Conservation (phyloP, 2,888 invertebrate genomes). For the Zygogramma bicolorata region DNA sequence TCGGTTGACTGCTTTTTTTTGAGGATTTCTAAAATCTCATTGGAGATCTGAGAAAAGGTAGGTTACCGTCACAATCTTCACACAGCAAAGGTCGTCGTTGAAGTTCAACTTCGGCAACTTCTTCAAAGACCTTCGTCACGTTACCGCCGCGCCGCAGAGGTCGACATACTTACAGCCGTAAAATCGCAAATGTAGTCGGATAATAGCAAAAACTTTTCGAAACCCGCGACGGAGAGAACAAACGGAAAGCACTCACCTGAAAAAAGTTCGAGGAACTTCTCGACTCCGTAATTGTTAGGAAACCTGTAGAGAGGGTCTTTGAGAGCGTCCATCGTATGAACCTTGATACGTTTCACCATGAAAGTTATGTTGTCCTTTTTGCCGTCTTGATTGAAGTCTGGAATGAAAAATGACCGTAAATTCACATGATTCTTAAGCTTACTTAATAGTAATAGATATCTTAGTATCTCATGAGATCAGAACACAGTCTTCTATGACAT, state of each 20-base stretch:
- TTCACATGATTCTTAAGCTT: too few relatives aligned
- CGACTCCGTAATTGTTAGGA: constrained; percentile 96
- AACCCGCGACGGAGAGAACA: not conserved
- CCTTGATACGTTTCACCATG: constrained; percentile 96
- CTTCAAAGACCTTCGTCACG: not conserved
- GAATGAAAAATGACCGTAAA: too few relatives aligned
- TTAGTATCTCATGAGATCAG: too few relatives aligned
- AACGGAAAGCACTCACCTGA: constrained; percentile 75
- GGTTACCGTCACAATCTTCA: not conserved
- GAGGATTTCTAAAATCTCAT: too few relatives aligned
- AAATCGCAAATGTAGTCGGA: not conserved
- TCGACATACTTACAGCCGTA: not conserved
- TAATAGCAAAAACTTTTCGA: not conserved
- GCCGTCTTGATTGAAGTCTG: constrained; percentile 95
- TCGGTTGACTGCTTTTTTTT: too few relatives aligned
- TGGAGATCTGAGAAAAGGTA: too few relatives aligned
- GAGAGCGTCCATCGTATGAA: constrained; percentile 88
- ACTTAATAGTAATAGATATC: too few relatives aligned
- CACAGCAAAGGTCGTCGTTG: not conserved
- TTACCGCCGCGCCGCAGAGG: not conserved
- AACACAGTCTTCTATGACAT: too few relatives aligned
- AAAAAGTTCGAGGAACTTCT: constrained; percentile 97
- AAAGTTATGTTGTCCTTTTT: constrained; percentile 93
- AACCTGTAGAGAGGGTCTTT: constrained; percentile 90
- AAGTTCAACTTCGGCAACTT: not conserved